These are phyloP conservation scores for Podargus strigoides DNA, from an alignment of 2,797 vertebrate genomes.

Conservation along the genomic window DNA sequence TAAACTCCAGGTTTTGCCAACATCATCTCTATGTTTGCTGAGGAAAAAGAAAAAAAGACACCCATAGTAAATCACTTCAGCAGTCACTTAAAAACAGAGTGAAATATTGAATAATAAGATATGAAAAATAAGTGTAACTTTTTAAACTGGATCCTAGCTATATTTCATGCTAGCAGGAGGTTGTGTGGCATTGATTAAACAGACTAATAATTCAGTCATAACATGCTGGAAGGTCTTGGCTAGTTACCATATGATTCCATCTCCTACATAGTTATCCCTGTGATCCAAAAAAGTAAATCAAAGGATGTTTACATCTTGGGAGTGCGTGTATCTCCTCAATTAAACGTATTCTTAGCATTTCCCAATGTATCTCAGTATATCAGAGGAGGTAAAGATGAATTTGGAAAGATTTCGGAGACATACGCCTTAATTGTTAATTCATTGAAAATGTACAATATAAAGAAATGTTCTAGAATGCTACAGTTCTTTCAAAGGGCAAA, in stretches of 20 bases:
- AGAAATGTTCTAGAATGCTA: not conserved
- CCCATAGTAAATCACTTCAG: not conserved
- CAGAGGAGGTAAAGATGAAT: not conserved
- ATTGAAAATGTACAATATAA: not conserved
- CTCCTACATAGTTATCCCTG: not conserved
- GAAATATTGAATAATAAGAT: not conserved
- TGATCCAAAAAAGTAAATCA: not conserved
- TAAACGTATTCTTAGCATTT: not conserved
- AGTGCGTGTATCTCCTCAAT: not conserved
- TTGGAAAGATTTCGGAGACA: not conserved
- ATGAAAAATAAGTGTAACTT: not conserved
- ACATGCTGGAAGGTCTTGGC: not conserved
- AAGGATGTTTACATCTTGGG: not conserved
- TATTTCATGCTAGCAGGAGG: not conserved
- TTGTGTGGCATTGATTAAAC: not conserved
- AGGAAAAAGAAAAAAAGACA: not conserved
- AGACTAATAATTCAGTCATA: not conserved
- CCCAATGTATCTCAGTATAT: not conserved
- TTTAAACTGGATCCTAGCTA: not conserved
- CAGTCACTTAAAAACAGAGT: not conserved
- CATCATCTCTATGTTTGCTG: not conserved
- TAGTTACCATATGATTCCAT: not conserved
- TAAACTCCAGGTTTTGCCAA: not conserved
- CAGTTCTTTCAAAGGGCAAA: not conserved
- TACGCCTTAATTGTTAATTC: not conserved